phyloP scores from a whole-genome alignment of 2,888 invertebrate species.

The Epiblema foenella region DNA sequence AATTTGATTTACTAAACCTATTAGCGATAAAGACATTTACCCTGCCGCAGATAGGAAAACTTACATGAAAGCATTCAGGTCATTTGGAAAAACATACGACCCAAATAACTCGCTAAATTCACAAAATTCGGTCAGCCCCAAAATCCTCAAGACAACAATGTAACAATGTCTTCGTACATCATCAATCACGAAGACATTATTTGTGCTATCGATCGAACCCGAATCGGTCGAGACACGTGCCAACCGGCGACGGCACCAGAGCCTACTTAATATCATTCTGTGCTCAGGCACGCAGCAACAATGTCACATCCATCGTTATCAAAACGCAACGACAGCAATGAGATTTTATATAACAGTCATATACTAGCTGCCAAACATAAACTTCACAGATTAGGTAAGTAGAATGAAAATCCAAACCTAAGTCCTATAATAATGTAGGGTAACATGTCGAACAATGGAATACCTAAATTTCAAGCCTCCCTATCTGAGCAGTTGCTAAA shows the following conservation, averaged over 20 bases:
- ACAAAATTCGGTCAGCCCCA: slow-evolving; percentile 42
- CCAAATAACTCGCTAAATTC: slow-evolving; percentile 39
- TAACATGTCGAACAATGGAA: no score
- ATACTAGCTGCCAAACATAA: background rate
- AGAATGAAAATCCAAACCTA: no score
- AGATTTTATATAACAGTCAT: slow-evolving; percentile 4
- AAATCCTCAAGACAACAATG: slow-evolving; percentile 56
- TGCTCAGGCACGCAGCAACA: slow-evolving; percentile 49
- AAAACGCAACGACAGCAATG: slow-evolving; percentile 30
- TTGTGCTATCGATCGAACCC: slow-evolving; percentile 74
- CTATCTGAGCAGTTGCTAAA: no score
- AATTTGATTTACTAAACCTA: background rate
- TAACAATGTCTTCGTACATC: slow-evolving; percentile 55
- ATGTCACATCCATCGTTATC: slow-evolving; percentile 49
- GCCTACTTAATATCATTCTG: slow-evolving; percentile 50
- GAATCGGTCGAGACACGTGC: slow-evolving; percentile 63
- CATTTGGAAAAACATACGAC: slow-evolving; percentile 34
- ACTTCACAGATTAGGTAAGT: no score
- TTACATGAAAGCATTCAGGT: slow-evolving; percentile 15
- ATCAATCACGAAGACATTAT: slow-evolving; percentile 80
- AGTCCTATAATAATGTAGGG: no score
- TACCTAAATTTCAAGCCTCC: no score
- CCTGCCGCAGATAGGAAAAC: background rate
- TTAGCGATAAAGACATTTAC: background rate
- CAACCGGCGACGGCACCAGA: slow-evolving; percentile 65